These are phyloP conservation scores for Drosophila robusta DNA, from an alignment of 2,888 invertebrate genomes.

Conservation along the genomic window DNA sequence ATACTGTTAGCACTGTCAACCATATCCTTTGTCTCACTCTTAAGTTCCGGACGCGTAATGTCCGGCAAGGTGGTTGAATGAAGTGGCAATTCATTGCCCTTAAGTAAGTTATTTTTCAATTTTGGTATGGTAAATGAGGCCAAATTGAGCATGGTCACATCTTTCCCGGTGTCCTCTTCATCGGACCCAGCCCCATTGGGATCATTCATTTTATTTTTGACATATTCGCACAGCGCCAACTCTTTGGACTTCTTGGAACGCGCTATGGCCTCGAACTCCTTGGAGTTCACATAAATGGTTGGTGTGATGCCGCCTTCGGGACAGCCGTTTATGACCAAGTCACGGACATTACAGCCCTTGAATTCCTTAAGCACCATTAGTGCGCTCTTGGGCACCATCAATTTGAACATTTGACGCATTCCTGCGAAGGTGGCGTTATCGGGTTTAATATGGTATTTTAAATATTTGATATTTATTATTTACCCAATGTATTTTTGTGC, in stretches of 20 bases:
- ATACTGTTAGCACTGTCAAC: background rate
- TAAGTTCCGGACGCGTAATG: background rate
- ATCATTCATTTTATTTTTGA: background rate
- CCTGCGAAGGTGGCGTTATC: background rate
- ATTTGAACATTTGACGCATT: background rate
- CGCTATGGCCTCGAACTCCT: background rate
- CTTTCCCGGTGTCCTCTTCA: background rate
- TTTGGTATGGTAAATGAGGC: background rate
- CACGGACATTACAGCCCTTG: background rate
- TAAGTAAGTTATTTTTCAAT: no score
- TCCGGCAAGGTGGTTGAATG: background rate
- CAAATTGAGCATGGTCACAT: background rate
- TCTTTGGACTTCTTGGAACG: conserved; percentile 1
- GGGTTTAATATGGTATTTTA: background rate
- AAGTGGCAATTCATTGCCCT: background rate
- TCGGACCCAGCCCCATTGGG: background rate
- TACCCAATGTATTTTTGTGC: background rate
- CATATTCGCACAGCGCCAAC: conserved; percentile 1
- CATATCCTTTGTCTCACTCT: no score
- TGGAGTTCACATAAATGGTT: background rate
- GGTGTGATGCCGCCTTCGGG: background rate
- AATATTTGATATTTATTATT: background rate
- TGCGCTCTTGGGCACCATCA: background rate
- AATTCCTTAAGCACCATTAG: background rate
- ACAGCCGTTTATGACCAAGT: background rate